Percentiles rank a stretch among this genome's conserved stretches.
Evolutionary conservation across 2,113 vertebrate species (phyloP).

Genomic region (Beaufortia kweichowensis): DNA sequence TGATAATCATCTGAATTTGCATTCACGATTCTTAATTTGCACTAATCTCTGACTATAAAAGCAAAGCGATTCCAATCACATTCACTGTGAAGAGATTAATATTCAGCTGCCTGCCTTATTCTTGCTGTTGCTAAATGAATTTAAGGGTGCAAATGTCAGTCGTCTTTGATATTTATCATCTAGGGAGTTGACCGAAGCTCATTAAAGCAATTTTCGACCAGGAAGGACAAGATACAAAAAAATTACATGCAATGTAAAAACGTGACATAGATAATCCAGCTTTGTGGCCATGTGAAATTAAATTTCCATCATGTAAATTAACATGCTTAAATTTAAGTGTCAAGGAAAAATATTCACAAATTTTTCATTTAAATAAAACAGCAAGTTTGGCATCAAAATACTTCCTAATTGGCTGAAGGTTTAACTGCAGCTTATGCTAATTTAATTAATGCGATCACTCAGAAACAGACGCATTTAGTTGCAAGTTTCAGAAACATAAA

Average conservation of each 20-base stretch:
- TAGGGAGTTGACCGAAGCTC: not conserved
- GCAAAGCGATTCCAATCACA: constrained; percentile 33
- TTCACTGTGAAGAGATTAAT: constrained; percentile 31
- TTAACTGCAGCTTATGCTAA: too few species aligned
- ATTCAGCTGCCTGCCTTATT: constrained; percentile 13
- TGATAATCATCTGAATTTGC: not conserved
- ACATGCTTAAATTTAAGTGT: too few species aligned
- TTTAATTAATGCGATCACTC: too few species aligned
- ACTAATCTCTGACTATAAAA: constrained; percentile 31
- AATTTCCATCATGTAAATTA: too few species aligned
- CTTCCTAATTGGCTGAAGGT: too few species aligned
- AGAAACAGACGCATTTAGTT: too few species aligned
- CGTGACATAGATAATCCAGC: too few species aligned
- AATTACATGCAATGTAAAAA: not conserved
- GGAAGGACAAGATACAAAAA: not conserved
- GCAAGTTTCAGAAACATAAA: too few species aligned
- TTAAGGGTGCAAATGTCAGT: constrained; percentile 33
- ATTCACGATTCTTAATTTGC: constrained; percentile 9
- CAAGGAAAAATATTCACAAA: too few species aligned
- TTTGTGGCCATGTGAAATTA: too few species aligned
- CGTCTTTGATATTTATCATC: constrained; percentile 18
- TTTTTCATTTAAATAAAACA: too few species aligned
- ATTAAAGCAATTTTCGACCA: not conserved
- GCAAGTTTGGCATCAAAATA: too few species aligned
- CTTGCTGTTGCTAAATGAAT: constrained; percentile 33